Percentiles rank a stretch among this genome's conserved stretches.
Conservation (phyloP, 2,888 invertebrate species). For the Hymenopus coronatus region DNA sequence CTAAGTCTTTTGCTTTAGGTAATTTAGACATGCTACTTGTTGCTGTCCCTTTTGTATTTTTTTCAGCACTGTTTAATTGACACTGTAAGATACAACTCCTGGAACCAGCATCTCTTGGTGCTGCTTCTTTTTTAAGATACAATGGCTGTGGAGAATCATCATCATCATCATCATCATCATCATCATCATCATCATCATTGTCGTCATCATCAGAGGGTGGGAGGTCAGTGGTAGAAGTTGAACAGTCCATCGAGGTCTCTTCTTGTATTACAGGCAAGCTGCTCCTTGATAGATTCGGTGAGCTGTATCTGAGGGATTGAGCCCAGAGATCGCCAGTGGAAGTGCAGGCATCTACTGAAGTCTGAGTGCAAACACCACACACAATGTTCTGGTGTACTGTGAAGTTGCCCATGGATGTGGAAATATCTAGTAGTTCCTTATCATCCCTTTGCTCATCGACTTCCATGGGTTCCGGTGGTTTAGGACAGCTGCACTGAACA, state of each 20-base stretch:
- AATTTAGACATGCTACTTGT: no score
- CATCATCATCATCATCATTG: no score
- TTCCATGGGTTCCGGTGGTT: neutral
- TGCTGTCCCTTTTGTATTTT: no score
- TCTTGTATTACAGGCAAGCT: neutral
- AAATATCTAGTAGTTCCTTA: neutral
- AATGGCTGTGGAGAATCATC: neutral
- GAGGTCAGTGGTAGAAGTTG: neutral
- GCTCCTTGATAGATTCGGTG: fast-evolving
- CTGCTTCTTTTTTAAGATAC: neutral
- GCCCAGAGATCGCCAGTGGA: neutral
- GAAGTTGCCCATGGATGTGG: neutral
- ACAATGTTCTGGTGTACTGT: no score
- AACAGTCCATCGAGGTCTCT: neutral
- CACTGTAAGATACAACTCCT: no score
- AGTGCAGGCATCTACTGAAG: neutral
- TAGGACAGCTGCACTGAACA: neutral
- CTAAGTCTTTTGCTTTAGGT: no score
- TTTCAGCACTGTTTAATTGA: no score
- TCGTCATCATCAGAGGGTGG: no score
- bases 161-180: no score
- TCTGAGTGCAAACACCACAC: no score
- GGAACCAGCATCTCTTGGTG: neutral
- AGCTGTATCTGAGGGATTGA: neutral
- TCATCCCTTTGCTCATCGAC: neutral